Base-by-base conservation (phyloP, 2,888 invertebrate species). In the Tholera decimalis region DNA sequence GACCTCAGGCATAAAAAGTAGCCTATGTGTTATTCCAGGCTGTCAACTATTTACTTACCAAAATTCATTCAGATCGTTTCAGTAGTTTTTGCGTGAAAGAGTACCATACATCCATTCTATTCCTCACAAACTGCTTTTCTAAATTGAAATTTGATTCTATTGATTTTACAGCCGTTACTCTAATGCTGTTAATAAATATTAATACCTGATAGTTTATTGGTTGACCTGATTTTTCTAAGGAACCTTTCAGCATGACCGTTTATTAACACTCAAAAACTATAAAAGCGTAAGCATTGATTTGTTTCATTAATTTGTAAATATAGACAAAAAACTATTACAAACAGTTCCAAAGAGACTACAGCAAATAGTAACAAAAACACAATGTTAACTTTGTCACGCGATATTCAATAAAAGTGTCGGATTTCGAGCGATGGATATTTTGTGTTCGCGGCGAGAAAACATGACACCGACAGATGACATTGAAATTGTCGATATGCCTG, bases 401-500 rank as follows among this genome's bases (percentile, higher is more conserved):
- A 85, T 84, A 87, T 74, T 62, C 56, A 60, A 54, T 58, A 46
- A 46, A 65, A 65, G 79, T 82, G 54, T 87, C 71, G 28, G 51
- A 69, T 87, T 83, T 62, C 86, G 59, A 47, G 60, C 82, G 73
- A 54, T 62, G 66, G 70, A 78, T 86, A 83, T 87, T 87, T 87
- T 85, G 80, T 75, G 53, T 75, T 78, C 79, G 62, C 54, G 47
- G 60, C 59, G 54, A 58, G 60, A 61, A 76, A 70, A 81, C 69
- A 61, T 50, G 72, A 84, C 66, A 82, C 78, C 66, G 18, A 53
- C 39, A 24, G 39, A 43, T 70, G 82, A 77, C 77, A 82, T 82
- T 82, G 79, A 80, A 73, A 56, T 57, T 37, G 26, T 46, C 57
- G 59, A 67, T 64, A 69, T 54, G 67, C 55, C 65, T 56, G 41